A percentile compares a stretch with the other conserved stretches of the same genome.
These are phyloP conservation scores for Aspidiotus rigidus DNA, from an alignment of 2,888 invertebrate species.

Conservation along the genomic window DNA sequence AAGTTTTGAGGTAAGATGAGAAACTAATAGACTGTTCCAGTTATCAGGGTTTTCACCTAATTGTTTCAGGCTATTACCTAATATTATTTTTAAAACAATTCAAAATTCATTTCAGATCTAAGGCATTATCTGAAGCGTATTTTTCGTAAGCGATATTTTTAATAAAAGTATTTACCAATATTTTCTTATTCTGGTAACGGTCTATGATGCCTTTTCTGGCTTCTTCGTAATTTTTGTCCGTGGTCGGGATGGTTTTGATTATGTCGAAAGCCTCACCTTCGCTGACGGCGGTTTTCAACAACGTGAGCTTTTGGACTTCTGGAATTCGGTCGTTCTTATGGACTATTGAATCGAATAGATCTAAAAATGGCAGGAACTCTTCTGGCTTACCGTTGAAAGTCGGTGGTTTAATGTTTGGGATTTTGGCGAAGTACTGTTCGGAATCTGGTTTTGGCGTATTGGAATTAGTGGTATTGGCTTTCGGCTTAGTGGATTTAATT, in stretches of 20 bases:
- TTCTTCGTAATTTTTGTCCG: background rate
- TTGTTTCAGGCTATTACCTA: background rate
- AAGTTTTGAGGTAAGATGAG: background rate
- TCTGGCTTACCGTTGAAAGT: background rate
- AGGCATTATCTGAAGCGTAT: background rate
- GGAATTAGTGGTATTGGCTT: background rate
- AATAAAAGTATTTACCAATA: background rate
- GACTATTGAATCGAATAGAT: background rate
- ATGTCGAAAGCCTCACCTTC: background rate
- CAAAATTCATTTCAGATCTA: background rate
- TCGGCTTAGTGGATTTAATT: background rate
- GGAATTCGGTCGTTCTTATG: background rate
- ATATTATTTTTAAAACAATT: background rate
- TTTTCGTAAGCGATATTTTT: background rate
- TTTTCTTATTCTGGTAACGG: background rate
- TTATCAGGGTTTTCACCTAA: background rate
- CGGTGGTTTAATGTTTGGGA: background rate
- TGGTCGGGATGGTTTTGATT: background rate
- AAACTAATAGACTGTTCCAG: background rate
- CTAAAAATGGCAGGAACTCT: background rate
- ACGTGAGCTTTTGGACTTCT: background rate
- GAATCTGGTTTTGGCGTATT: background rate
- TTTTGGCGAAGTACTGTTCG: background rate
- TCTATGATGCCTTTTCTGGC: background rate
- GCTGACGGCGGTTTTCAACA: background rate